phyloP scores from a whole-genome alignment of 2,797 vertebrate genomes.

The Garrulus glandarius region DNA sequence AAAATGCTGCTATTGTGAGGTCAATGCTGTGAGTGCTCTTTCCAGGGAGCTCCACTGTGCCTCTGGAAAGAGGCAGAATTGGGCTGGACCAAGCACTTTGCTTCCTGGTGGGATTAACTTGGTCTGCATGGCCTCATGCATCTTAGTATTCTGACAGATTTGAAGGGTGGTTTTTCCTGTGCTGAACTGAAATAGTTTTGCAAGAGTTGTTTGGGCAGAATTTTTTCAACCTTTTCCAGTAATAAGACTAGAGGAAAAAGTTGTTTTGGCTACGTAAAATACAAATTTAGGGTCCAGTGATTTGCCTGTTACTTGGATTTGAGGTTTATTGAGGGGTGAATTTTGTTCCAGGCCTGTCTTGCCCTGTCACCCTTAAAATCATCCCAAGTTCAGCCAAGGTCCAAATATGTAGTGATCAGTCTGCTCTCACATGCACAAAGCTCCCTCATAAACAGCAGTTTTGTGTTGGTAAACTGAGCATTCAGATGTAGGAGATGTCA shows the following conservation, averaged over 20 bases:
- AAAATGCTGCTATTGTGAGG: background rate
- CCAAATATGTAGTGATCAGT: background rate
- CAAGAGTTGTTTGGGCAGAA: background rate
- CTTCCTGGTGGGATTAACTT: background rate
- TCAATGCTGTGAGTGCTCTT: background rate
- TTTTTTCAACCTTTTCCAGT: background rate
- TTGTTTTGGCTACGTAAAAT: background rate
- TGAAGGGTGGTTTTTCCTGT: background rate
- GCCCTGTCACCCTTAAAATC: background rate
- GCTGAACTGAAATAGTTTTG: background rate
- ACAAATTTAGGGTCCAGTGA: background rate
- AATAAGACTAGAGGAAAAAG: background rate
- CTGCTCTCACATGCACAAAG: background rate
- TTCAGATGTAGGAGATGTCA: background rate
- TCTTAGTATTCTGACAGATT: background rate
- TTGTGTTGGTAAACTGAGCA: background rate
- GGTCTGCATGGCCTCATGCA: background rate
- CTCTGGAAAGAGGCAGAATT: background rate
- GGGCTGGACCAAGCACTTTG: background rate
- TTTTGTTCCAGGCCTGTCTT: background rate
- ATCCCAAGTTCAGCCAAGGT: background rate
- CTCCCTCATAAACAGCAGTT: background rate
- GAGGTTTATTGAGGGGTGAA: background rate
- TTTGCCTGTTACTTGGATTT: background rate
- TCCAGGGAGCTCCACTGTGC: background rate